Base-by-base conservation (phyloP, 2,797 vertebrate species). In the Gallinago stenura region DNA sequence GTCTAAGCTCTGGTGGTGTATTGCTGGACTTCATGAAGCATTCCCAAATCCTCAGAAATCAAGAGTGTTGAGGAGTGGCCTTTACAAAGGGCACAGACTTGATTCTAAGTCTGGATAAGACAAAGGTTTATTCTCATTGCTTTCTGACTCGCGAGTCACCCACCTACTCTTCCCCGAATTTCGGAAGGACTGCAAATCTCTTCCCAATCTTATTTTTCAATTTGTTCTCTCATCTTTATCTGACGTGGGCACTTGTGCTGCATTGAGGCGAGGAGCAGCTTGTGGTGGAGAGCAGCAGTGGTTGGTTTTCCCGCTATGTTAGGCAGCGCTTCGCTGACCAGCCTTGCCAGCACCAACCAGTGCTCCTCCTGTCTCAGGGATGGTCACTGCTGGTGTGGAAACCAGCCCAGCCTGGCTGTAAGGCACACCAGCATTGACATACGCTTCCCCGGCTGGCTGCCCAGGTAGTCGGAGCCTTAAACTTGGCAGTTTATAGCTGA, bases 191-290 rank as follows among this genome's bases (percentile, higher is more conserved):
- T 1, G 24, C 33, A 73, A 31, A 33, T 89, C 37, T 93, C 70
- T 76, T 82, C 53, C n/a, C 39, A 64, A 12, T 77, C 43, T 58
- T 71, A 19, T n/a, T 95, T 93, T 95, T 82, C 73, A n/a, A 3
- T 65, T 91, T 83, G 13, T 69, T 90, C 37, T 41, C 10, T 39
- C 13, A 33, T 15, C 57, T 90, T 87, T 54, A n/a, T 26, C 50
- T 48, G 62, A 78, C 1, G 1, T 12, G 10, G 66, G 30, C 15
- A 37, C 58, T 48, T 76, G 26, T 64, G 66, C 54, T 35, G 79
- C 39, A n/a, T 8, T 8, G 83, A 70, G 80, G 71, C 46, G 46
- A 19, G 2, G 14, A 83, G 50, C 53, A 64, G 60, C 31, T 66
- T 53, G 28, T 35, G 43, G 56, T 4, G 17, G 70, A 70, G 35